Conservation (phyloP, 2,113 vertebrate genomes). For the Actenoides lindsayi region DNA sequence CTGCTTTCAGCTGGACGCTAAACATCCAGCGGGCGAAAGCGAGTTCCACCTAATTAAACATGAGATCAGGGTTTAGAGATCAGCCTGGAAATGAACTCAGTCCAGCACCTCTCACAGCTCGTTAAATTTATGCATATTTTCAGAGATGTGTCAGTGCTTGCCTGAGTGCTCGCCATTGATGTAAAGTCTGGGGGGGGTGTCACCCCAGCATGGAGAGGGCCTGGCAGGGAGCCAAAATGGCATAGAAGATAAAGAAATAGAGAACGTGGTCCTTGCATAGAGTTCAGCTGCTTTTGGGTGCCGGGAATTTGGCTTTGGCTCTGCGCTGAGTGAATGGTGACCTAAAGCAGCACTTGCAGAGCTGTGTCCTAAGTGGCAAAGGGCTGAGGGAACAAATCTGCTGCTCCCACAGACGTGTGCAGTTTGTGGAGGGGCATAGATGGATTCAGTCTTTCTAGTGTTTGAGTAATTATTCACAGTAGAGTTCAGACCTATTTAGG, state of each 20-base stretch:
- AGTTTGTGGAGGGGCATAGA: not conserved
- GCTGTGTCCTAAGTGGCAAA: not conserved
- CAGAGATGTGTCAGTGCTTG: not conserved
- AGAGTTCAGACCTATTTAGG: not conserved
- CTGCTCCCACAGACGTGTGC: not conserved
- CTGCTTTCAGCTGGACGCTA: accelerated
- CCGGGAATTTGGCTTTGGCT: not conserved
- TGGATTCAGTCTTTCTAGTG: not conserved
- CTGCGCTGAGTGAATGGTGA: not conserved
- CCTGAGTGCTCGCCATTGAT: not conserved
- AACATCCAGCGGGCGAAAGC: accelerated
- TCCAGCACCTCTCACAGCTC: not conserved
- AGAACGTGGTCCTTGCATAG: not conserved
- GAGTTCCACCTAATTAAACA: not conserved
- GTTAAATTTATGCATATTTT: not conserved
- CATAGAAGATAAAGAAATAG: not conserved
- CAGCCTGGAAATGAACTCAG: not conserved
- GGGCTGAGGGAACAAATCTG: not conserved
- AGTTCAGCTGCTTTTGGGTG: not conserved
- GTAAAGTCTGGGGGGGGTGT: not conserved
- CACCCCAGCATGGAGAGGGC: not conserved
- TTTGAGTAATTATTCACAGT: not conserved
- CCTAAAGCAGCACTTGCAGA: not conserved
- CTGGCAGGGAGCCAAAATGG: not conserved
- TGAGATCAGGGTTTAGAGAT: not conserved